These are phyloP conservation scores for Gibbula magus DNA, from an alignment of 2,888 invertebrate species.

Conservation along the genomic window DNA sequence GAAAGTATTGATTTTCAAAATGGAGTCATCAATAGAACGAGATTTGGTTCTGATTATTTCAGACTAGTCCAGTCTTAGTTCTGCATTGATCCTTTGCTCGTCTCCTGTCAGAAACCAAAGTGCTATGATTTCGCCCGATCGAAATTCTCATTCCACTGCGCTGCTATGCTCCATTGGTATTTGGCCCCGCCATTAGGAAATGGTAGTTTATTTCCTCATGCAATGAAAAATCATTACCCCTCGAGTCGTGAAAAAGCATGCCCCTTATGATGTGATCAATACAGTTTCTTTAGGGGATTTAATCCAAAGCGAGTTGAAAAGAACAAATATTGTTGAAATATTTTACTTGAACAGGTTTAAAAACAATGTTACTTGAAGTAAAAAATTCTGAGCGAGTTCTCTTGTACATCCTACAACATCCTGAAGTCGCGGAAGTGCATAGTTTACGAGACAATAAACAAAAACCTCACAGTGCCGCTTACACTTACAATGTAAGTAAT, in stretches of 20 bases:
- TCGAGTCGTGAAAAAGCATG: conserved; percentile 4
- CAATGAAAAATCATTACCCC: conserved; percentile 13
- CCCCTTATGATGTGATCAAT: background rate
- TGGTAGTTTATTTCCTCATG: background rate
- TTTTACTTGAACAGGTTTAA: too few relatives aligned
- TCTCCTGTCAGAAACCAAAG: conserved; percentile 1
- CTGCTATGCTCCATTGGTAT: background rate
- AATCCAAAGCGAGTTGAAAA: too few relatives aligned
- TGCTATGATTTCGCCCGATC: conserved; percentile 9
- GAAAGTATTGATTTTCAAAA: conserved; percentile 1
- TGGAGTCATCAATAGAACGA: background rate
- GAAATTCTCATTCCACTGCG: background rate
- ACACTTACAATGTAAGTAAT: too few relatives aligned
- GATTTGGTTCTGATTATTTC: background rate
- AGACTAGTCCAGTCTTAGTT: background rate
- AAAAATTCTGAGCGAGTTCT: too few relatives aligned
- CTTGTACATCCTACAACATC: too few relatives aligned
- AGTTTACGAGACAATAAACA: too few relatives aligned
- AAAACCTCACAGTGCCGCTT: too few relatives aligned
- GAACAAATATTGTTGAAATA: too few relatives aligned
- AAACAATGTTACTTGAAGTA: too few relatives aligned
- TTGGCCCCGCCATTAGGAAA: background rate
- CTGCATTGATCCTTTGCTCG: background rate
- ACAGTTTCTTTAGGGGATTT: too few relatives aligned
- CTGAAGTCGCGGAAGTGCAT: too few relatives aligned